phyloP scores from a whole-genome alignment of 2,888 invertebrate species.

The Lasioglossum morio region DNA sequence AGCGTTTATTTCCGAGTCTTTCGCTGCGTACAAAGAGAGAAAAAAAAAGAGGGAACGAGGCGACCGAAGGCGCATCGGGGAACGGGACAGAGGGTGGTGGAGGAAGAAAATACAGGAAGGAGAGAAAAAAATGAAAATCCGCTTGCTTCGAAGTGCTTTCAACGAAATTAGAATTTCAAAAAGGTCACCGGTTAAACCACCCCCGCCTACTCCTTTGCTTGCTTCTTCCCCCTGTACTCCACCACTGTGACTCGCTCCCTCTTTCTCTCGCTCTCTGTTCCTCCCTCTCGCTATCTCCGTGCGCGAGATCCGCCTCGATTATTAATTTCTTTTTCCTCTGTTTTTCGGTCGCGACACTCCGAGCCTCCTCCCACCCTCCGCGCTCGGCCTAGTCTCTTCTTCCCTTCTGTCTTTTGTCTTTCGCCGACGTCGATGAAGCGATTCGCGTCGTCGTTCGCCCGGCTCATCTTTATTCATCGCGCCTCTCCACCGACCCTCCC shows the following conservation, averaged over 20 bases:
- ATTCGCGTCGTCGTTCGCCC: constrained; percentile 46
- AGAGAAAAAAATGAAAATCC: constrained; percentile 57
- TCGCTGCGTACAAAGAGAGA: constrained; percentile 19
- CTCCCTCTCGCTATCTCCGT: not conserved
- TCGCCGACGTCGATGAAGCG: constrained; percentile 64
- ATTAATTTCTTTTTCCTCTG: constrained; percentile 65
- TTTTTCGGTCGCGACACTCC: constrained; percentile 11
- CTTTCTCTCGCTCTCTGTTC: not conserved
- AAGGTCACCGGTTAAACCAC: constrained; percentile 56
- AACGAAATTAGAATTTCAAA: constrained; percentile 71
- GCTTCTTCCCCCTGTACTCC: not conserved
- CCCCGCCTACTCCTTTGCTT: not conserved
- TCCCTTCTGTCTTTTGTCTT: constrained; percentile 48
- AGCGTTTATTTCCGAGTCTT: constrained; percentile 69
- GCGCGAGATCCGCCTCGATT: constrained; percentile 53
- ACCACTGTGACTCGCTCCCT: not conserved
- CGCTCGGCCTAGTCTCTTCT: not conserved
- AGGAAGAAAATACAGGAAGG: not conserved
- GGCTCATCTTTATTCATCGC: constrained; percentile 73
- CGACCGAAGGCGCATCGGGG: not conserved
- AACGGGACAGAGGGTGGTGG: too few relatives aligned
- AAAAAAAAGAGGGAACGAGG: not conserved
- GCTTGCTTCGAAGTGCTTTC: constrained; percentile 65
- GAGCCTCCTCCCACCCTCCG: not conserved
- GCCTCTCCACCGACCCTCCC: constrained; percentile 25